Conservation (phyloP, 2,888 invertebrate genomes). For the Oegoconia quadripuncta region DNA sequence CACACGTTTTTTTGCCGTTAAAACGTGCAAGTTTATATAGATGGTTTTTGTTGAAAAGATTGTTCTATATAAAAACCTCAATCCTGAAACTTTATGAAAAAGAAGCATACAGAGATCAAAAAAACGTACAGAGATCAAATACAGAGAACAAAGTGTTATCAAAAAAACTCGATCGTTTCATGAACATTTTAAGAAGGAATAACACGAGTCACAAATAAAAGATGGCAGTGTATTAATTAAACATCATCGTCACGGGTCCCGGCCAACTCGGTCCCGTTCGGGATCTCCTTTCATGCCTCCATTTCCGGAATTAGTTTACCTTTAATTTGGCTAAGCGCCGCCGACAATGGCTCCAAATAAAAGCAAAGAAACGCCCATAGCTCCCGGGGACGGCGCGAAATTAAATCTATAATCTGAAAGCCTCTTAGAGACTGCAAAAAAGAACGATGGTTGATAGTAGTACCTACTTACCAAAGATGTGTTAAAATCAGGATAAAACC, state of each 20-base stretch:
- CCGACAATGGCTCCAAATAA: slow-evolving; percentile 35
- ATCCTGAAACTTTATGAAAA: too few species aligned
- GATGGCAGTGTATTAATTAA: slow-evolving; percentile 29
- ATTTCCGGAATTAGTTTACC: slow-evolving; percentile 69
- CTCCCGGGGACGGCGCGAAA: neutral
- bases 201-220: slow-evolving; percentile 17
- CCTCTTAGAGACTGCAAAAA: neutral
- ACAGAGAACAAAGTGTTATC: too few species aligned
- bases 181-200: neutral
- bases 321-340: slow-evolving; percentile 63
- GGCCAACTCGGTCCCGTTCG: slow-evolving; percentile 12
- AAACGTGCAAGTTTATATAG: too few species aligned
- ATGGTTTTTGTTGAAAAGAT: too few species aligned
- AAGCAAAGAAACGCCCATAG: slow-evolving; percentile 1
- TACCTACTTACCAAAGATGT: too few species aligned
- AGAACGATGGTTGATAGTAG: too few species aligned
- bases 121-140: too few species aligned
- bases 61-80: too few species aligned
- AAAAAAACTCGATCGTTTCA: neutral
- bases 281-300: slow-evolving; percentile 28
- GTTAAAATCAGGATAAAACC: too few species aligned
- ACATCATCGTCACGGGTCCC: slow-evolving; percentile 10
- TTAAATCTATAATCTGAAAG: neutral
- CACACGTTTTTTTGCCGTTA: too few species aligned
- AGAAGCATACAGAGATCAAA: too few species aligned